Evolutionary conservation across 2,888 invertebrate species (phyloP).

Genomic region (Sipunculus nudus): DNA sequence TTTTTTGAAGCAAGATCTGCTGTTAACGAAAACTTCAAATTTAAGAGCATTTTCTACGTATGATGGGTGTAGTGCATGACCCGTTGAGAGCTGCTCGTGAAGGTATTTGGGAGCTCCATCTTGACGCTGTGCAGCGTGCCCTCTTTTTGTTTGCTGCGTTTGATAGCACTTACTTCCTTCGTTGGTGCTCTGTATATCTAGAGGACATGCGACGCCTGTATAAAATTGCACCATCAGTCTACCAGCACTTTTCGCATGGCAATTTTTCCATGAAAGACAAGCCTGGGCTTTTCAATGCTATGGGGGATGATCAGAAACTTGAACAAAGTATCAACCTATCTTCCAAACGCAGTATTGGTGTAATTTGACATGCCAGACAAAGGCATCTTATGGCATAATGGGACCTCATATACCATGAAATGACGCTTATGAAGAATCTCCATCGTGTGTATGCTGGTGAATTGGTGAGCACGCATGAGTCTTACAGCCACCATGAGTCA

Average conservation of each 20-base stretch:
- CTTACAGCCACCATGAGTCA: constrained; percentile 9
- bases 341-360: constrained; percentile 6
- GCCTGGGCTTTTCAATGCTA: constrained; percentile 13
- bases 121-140: constrained; percentile 13
- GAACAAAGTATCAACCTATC: constrained; percentile 13
- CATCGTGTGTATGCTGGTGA: constrained; percentile 5
- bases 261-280: constrained; percentile 11
- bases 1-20: not conserved
- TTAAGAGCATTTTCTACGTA: constrained; percentile 5
- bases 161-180: constrained; percentile 13
- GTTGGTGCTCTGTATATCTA: constrained; percentile 8
- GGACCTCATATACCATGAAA: constrained; percentile 18
- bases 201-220: constrained; percentile 10
- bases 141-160: constrained; percentile 9
- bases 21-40: constrained; percentile 9
- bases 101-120: constrained; percentile 8
- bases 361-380: constrained; percentile 13
- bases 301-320: constrained; percentile 9
- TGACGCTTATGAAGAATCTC: constrained; percentile 13
- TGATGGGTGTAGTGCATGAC: constrained; percentile 8
- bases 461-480: constrained; percentile 1
- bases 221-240: constrained; percentile 17
- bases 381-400: constrained; percentile 10
- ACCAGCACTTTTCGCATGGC: constrained; percentile 2
- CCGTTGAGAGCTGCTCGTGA: constrained; percentile 10